Evolutionary conservation across 1,140 invertebrate species (phyloP).

Genomic region (Drosophila micromelanica): DNA sequence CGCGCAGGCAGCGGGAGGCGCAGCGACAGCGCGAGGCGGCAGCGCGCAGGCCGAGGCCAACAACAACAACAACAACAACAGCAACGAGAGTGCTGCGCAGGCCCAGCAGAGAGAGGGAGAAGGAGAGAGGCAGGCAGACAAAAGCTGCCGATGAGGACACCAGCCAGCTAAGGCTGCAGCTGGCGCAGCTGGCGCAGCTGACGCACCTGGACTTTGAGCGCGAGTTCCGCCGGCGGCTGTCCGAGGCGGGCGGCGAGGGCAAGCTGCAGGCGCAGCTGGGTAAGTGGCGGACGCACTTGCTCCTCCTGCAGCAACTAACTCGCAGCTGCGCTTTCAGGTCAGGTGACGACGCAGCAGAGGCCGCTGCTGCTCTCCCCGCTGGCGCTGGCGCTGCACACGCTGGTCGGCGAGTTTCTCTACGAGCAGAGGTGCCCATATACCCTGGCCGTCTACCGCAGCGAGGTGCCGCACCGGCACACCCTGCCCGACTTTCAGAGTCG

Average conservation of each 20-base stretch:
- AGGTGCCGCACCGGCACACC: constrained; percentile 64
- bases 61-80: not conserved
- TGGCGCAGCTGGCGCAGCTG: constrained; percentile 51
- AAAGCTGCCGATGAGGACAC: constrained; percentile 16
- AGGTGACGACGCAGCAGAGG: constrained; percentile 10
- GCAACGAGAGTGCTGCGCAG: not conserved
- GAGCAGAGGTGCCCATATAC: constrained; percentile 77
- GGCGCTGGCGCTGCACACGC: constrained; percentile 61
- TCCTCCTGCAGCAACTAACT: too few relatives aligned
- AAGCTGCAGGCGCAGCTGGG: constrained; percentile 73
- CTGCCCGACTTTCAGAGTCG: constrained; percentile 67
- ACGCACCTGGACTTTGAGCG: constrained; percentile 68
- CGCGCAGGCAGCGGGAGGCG: constrained; percentile 49
- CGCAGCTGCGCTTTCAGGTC: too few relatives aligned
- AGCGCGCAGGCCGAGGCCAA: not conserved
- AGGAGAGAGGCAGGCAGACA: not conserved
- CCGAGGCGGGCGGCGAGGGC: constrained; percentile 66
- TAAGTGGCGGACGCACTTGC: constrained; percentile 33
- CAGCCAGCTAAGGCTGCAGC: constrained; percentile 32
- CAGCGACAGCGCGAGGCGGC: constrained; percentile 27
- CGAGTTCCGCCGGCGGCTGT: constrained; percentile 72
- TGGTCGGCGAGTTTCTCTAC: constrained; percentile 80
- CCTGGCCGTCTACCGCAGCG: constrained; percentile 76
- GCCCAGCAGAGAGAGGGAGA: not conserved
- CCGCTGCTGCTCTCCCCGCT: constrained; percentile 54